Evolutionary conservation across 1,140 invertebrate genomes (phyloP), one percentile per base, ranked within the genome.

Genomic region (Cyrtorhinus lividipennis): DNA sequence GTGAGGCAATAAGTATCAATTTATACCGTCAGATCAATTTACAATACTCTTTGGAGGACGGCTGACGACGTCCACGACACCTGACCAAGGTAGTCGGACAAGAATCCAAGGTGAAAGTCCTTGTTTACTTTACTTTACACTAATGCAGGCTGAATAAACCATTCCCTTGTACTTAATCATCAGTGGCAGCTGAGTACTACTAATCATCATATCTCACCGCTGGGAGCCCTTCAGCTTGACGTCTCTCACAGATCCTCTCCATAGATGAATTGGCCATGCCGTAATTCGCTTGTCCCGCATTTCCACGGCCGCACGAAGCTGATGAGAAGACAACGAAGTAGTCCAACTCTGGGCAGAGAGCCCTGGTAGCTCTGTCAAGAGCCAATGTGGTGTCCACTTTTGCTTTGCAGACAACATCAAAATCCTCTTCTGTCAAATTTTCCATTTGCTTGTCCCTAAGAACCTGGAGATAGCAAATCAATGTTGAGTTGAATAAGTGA

Each of bases 271-370:
- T 98, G 23, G 95, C 92, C 66, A 90, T 80, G 60, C 93, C 95
- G 71, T 98, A 98, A 76, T 98, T 98, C 22, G 85, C 82, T 75
- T 98, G 95, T 1, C 95, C 95, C 62, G 85, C 80, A 75, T 98
- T 98, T 62, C 95, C 95, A 62, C 92, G 83, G 10, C 94, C 95
- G 74, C 92, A 94, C 13, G 88, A 88, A 18, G 98, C 85, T 22
- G 91, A 95, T 12, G 95, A 98, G 77, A 98, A 98, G 13, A 83
- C 87, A 8, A 94, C 87, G 71, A 96, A 98, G 75, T 92, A 88
- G 67, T 95, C 90, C 58, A 95, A 72, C 56, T 86, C 75, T 0
- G 86, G 82, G 67, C 89, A 91, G 30, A 85, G 71, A 59, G 81
- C 77, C 24, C 93, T 78, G 0, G 87, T 88, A 1, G 79, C 81